Conservation (phyloP, 2,113 vertebrate species). For the Forbesichthys papilliferus region DNA sequence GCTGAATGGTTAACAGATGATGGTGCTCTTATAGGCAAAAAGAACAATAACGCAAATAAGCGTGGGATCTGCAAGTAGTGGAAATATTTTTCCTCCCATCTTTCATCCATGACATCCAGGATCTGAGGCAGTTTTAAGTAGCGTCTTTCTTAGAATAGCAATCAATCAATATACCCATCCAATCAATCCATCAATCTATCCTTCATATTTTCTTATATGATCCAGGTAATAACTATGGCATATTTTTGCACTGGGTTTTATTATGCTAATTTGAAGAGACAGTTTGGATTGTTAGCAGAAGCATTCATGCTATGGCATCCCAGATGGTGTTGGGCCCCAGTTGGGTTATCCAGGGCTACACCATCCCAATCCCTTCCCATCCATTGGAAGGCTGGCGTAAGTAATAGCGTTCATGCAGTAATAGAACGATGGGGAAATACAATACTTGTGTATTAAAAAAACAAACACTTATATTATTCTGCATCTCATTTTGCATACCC, state of each 20-base stretch:
- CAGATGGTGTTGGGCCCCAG: constrained; percentile 11
- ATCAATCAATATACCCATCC: too few species aligned
- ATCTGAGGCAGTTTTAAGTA: constrained; percentile 55
- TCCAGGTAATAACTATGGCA: too few species aligned
- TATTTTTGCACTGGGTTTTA: too few species aligned
- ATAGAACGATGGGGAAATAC: constrained; percentile 27
- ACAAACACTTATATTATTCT: constrained; percentile 38
- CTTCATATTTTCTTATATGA: too few species aligned
- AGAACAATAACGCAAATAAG: constrained; percentile 28
- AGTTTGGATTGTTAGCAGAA: too few species aligned
- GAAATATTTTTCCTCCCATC: constrained; percentile 59
- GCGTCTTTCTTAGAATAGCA: constrained; percentile 31
- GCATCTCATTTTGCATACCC: constrained; percentile 37
- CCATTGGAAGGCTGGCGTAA: constrained; percentile 15
- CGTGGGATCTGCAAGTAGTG: constrained; percentile 51
- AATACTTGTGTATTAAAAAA: constrained; percentile 46
- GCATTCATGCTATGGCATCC: not conserved
- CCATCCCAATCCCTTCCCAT: constrained; percentile 31
- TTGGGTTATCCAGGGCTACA: constrained; percentile 44
- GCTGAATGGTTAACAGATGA: constrained; percentile 38
- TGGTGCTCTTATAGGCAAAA: not conserved
- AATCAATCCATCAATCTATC: too few species aligned
- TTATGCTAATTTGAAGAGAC: too few species aligned
- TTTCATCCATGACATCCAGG: constrained; percentile 33
- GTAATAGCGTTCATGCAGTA: constrained; percentile 14